phyloP scores from a whole-genome alignment of 2,797 vertebrate species.

The Podargus strigoides region DNA sequence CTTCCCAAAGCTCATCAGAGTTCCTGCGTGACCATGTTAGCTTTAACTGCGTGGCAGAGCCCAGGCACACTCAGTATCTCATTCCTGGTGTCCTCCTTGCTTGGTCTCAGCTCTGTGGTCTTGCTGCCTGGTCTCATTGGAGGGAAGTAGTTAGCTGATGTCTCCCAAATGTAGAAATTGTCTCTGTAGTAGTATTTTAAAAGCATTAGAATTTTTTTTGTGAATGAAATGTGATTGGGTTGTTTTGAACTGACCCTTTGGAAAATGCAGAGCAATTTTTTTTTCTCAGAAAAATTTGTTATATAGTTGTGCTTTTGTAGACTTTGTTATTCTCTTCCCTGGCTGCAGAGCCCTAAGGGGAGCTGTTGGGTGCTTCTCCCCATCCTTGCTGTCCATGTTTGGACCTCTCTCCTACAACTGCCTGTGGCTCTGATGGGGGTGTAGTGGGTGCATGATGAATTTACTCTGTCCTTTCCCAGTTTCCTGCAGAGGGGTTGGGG shows the following conservation, averaged over 20 bases:
- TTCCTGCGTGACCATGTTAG: neutral
- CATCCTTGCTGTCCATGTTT: too few species aligned
- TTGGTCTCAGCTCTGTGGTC: neutral
- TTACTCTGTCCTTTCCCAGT: neutral
- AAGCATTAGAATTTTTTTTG: neutral
- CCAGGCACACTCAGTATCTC: neutral
- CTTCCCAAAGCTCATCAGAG: neutral
- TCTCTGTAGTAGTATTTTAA: neutral
- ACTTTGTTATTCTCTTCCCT: too few species aligned
- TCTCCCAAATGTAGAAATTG: neutral
- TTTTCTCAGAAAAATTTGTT: too few species aligned
- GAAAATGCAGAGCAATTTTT: too few species aligned
- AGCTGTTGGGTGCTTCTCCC: neutral
- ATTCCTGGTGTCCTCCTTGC: neutral
- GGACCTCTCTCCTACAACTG: too few species aligned
- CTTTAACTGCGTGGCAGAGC: neutral
- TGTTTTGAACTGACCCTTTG: too few species aligned
- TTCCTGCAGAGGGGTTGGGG: fast-evolving
- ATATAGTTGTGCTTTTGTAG: neutral
- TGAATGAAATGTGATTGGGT: neutral
- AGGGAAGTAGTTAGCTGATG: too few species aligned
- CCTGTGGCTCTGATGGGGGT: neutral
- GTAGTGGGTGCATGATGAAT: fast-evolving
- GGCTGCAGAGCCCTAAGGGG: neutral
- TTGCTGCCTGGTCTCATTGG: neutral